Conservation (phyloP, 2,888 invertebrate genomes). For the Coelopa pilipes region DNA sequence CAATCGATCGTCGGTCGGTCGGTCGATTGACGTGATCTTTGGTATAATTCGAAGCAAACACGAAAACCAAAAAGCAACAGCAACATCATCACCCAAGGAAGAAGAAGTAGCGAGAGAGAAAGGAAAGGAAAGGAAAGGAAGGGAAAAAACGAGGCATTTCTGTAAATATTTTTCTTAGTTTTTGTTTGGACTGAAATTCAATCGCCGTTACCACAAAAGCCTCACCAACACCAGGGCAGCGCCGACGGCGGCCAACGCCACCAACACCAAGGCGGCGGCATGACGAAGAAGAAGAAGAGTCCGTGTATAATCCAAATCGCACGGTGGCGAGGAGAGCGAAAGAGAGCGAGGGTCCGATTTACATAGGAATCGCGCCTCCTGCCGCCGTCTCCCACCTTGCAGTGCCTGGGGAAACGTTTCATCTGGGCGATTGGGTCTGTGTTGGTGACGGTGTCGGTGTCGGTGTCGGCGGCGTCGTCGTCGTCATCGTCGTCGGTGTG, state of each 20-base stretch:
- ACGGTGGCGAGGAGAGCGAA: neutral
- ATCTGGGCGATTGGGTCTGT: neutral
- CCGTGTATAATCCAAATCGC: neutral
- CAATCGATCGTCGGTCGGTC: neutral
- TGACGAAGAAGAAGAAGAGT: no score
- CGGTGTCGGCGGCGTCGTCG: conserved; percentile 7
- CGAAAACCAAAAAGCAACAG: conserved; percentile 10
- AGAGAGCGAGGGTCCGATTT: neutral
- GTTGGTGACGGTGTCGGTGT: conserved; percentile 1
- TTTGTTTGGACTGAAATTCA: conserved; percentile 25
- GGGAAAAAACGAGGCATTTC: conserved; percentile 36
- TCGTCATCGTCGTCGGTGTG: neutral
- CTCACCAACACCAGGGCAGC: neutral
- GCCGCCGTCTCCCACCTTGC: conserved; percentile 4
- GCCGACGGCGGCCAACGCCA: neutral
- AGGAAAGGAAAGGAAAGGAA: conserved; percentile 19
- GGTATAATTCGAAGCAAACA: conserved; percentile 9
- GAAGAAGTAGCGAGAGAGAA: conserved; percentile 25
- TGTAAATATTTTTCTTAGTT: conserved; percentile 26
- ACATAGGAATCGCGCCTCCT: conserved; percentile 7
- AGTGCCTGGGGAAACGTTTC: conserved; percentile 12
- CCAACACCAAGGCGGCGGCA: neutral
- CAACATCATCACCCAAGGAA: no score
- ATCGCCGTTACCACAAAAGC: conserved; percentile 26
- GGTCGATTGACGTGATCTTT: conserved; percentile 13